phyloP scores from a whole-genome alignment of 2,113 vertebrate species.

The Shinisaurus crocodilurus region DNA sequence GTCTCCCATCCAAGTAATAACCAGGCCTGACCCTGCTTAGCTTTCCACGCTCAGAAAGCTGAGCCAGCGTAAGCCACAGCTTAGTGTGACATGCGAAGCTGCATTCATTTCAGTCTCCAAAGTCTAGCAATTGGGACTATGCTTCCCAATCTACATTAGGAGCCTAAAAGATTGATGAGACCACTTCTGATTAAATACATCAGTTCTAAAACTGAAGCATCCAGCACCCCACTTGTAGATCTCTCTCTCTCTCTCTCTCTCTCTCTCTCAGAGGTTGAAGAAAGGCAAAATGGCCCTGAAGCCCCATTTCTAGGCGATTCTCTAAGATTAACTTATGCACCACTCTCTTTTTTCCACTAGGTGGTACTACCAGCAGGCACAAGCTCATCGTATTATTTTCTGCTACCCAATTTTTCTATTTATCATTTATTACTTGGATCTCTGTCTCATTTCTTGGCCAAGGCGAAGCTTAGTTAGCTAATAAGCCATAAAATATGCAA shows the following conservation, averaged over 20 bases:
- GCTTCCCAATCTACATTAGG: neutral
- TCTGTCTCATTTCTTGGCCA: neutral
- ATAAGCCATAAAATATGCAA: neutral
- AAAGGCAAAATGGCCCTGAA: neutral
- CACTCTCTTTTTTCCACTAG: conserved; percentile 51
- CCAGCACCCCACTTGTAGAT: neutral
- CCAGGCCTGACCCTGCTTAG: too few relatives aligned
- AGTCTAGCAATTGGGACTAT: neutral
- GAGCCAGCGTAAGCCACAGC: too few relatives aligned
- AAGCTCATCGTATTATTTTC: neutral
- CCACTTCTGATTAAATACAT: neutral
- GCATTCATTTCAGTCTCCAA: neutral
- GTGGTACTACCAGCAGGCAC: conserved; percentile 65
- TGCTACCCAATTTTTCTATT: neutral
- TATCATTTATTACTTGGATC: neutral
- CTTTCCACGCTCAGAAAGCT: too few relatives aligned
- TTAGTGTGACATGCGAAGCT: too few relatives aligned
- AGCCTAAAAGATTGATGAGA: neutral
- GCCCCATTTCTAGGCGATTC: neutral
- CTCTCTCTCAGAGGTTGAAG: neutral
- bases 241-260: too few relatives aligned
- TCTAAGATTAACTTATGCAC: neutral
- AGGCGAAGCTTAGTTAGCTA: neutral
- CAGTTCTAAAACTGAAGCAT: neutral
- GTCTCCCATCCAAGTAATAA: too few relatives aligned